phyloP scores from a whole-genome alignment of 35 echinoderm and acorn worm genomes.

The Strongylocentrotus purpuratus region DNA sequence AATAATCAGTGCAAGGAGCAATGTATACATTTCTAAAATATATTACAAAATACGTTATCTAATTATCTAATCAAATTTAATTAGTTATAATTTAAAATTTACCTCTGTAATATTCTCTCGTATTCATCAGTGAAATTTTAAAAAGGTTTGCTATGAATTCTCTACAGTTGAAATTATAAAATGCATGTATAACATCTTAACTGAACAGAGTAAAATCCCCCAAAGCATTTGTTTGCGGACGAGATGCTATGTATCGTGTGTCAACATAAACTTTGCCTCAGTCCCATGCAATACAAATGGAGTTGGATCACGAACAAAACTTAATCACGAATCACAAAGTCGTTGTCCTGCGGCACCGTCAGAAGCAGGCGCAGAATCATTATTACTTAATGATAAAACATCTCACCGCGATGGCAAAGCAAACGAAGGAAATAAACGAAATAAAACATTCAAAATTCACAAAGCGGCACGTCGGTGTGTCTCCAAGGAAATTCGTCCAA shows the following conservation, averaged over 20 bases:
- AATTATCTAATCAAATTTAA: no score
- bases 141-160: not conserved
- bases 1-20: no score
- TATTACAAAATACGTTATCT: no score
- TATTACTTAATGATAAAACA: constrained; percentile 6
- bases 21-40: no score
- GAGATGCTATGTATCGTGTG: not conserved
- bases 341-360: not conserved
- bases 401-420: not conserved
- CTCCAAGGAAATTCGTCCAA: not conserved
- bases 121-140: not conserved
- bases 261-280: not conserved
- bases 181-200: not conserved
- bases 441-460: not conserved
- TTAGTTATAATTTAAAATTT: no score
- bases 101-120: no score
- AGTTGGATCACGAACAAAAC: not conserved
- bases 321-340: not conserved
- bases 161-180: not conserved
- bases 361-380: not conserved
- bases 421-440: not conserved
- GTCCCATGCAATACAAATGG: not conserved
- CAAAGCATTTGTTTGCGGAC: not conserved
- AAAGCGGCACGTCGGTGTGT: not conserved
- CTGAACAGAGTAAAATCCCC: not conserved